Conservation (phyloP, 2,113 vertebrate genomes). For the Larimichthys crocea region DNA sequence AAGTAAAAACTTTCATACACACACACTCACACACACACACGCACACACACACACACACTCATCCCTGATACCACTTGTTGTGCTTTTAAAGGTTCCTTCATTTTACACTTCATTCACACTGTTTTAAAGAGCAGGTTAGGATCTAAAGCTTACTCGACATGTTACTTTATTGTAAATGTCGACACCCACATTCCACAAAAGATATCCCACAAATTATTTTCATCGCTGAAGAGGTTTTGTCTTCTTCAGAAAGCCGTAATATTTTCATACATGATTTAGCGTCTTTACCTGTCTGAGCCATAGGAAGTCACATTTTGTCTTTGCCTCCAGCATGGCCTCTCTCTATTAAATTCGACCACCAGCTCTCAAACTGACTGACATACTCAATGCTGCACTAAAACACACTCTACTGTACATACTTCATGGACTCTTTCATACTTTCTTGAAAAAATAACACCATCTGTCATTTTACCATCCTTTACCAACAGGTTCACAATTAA, state of each 20-base stretch:
- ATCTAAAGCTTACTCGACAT: background rate
- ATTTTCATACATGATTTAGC: constrained; percentile 1
- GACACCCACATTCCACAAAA: background rate
- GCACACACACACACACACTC: background rate
- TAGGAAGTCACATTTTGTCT: constrained; percentile 15
- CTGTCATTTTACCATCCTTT: background rate
- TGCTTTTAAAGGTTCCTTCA: constrained; percentile 7
- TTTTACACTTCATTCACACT: background rate
- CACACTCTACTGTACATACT: background rate
- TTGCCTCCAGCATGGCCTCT: constrained; percentile 46
- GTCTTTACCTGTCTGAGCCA: constrained; percentile 10
- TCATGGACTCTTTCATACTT: background rate
- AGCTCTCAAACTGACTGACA: constrained; percentile 39
- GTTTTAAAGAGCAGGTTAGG: background rate
- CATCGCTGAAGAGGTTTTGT: background rate
- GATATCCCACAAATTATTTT: background rate
- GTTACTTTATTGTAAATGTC: constrained; percentile 6
- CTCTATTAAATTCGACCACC: constrained; percentile 45
- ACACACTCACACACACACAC: background rate
- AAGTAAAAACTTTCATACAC: constrained; percentile 13
- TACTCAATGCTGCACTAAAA: background rate
- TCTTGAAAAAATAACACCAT: background rate
- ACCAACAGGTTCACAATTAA: background rate
- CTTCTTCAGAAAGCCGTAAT: background rate
- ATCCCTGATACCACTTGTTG: background rate